Evolutionary conservation across 53 echinoderm and acorn worm species (phyloP).

Genomic region (Crossaster papposus): DNA sequence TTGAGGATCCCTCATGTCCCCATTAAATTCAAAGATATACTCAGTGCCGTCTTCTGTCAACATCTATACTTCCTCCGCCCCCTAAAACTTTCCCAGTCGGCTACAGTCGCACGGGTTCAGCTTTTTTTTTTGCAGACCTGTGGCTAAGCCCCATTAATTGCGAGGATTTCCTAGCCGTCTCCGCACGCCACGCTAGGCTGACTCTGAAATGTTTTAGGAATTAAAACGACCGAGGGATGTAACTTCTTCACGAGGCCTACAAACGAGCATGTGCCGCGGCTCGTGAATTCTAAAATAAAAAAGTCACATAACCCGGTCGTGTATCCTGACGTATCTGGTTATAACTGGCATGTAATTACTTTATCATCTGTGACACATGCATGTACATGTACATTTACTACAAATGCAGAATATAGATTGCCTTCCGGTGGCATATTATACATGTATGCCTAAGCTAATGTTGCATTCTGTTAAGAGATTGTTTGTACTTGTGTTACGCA

Average conservation of each 20-base stretch:
- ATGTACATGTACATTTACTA: too few species aligned
- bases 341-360: background rate
- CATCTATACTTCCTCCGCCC: background rate
- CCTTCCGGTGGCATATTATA: too few species aligned
- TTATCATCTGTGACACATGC: too few species aligned
- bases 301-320: background rate
- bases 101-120: conserved; percentile 12
- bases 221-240: conserved; percentile 1
- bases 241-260: conserved; percentile 12
- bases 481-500: background rate
- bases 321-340: background rate
- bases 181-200: conserved; percentile 20
- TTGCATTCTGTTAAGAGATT: background rate
- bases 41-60: background rate
- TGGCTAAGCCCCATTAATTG: conserved; percentile 41
- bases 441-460: background rate
- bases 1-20: background rate
- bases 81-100: background rate
- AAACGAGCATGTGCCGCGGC: background rate
- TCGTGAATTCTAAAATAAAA: background rate
- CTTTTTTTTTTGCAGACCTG: background rate
- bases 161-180: conserved; percentile 33
- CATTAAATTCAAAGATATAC: background rate
- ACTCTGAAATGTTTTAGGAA: conserved; percentile 42
- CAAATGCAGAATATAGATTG: too few species aligned